Evolutionary conservation across 2,888 invertebrate species (phyloP).

Genomic region (Mycogona germanica): DNA sequence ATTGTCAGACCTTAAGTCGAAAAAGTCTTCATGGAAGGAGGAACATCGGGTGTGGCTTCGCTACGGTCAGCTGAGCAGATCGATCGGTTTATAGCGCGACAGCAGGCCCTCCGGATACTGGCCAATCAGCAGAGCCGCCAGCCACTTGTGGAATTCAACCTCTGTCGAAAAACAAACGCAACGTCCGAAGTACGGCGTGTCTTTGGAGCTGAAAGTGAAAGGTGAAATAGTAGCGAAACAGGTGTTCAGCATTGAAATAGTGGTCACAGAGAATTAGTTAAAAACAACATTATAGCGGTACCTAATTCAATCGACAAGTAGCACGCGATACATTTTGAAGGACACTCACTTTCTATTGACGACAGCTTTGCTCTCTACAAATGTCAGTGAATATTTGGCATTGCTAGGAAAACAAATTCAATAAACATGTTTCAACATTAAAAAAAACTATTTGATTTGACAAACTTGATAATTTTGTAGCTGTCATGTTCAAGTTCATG

Average conservation of each 20-base stretch:
- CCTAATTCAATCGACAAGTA: too few relatives aligned
- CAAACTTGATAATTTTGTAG: background rate
- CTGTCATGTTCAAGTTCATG: background rate
- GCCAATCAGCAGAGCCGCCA: conserved; percentile 60
- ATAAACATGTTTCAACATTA: background rate
- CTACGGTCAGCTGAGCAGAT: conserved; percentile 17
- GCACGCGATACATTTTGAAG: too few relatives aligned
- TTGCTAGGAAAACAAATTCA: background rate
- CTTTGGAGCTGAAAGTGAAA: conserved; percentile 47
- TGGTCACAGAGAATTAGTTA: too few relatives aligned
- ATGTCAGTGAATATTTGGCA: conserved; percentile 62
- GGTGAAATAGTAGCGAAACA: background rate
- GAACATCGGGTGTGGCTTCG: background rate
- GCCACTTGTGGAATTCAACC: conserved; percentile 64
- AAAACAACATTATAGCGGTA: too few relatives aligned
- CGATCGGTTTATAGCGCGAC: conserved; percentile 11
- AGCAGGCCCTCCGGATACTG: conserved; percentile 40
- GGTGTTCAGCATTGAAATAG: too few relatives aligned
- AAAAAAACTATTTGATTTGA: conserved; percentile 18
- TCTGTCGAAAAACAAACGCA: conserved; percentile 63
- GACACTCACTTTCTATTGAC: conserved; percentile 42
- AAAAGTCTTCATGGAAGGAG: too few relatives aligned
- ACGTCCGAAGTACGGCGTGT: conserved; percentile 65
- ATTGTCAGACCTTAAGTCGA: too few relatives aligned
- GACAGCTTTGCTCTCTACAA: conserved; percentile 54